These are phyloP conservation scores for Xiphorhynchus elegans DNA, from an alignment of 2,113 vertebrate genomes.

Conservation along the genomic window DNA sequence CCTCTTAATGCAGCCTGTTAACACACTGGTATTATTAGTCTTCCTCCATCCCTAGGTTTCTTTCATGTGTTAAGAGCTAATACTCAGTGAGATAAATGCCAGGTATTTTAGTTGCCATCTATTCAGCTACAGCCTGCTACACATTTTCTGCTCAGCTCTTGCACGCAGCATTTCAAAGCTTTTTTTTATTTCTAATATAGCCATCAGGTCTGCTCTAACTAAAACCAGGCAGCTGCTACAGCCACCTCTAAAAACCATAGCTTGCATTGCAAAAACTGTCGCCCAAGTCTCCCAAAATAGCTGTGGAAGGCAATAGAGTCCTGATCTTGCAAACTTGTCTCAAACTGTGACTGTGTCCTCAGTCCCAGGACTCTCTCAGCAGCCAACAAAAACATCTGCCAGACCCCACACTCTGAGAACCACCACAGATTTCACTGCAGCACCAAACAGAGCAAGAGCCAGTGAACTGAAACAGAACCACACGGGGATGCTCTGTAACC, in stretches of 20 bases:
- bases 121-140: background rate
- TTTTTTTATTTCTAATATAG: background rate
- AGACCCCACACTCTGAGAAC: background rate
- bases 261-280: background rate
- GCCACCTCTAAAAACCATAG: accelerated
- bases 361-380: background rate
- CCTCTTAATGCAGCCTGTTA: background rate
- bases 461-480: background rate
- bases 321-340: background rate
- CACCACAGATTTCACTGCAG: background rate
- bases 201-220: background rate
- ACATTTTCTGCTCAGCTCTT: background rate
- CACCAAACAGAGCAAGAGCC: background rate
- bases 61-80: background rate
- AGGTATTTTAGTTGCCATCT: background rate
- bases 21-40: background rate
- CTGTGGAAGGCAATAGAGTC: background rate
- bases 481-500: background rate
- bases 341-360: background rate
- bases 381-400: background rate
- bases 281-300: background rate
- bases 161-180: background rate
- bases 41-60: background rate
- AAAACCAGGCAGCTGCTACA: background rate
- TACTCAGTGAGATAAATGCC: background rate